Base-by-base conservation (phyloP, 2,888 invertebrate species). In the Platycnemis pennipes region DNA sequence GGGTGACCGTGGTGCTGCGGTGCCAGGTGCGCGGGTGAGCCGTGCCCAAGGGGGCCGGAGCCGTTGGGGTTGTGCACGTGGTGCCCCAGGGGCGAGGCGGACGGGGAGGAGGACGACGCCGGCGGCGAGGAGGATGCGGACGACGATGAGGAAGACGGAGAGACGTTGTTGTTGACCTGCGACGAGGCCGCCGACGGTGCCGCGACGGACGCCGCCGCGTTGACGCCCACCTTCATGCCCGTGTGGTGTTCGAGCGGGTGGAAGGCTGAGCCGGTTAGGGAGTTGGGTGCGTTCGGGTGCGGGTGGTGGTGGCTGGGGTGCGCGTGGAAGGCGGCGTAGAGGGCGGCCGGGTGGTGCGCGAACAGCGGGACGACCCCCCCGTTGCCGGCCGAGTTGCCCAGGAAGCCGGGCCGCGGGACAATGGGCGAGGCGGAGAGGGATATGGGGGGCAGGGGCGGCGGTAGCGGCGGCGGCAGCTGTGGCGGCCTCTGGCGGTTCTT, bases 71-170 rank as follows among this genome's bases (percentile, higher is more conserved):
- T 49, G n/a, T 2, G 77, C n/a, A 16, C 49, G 88, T 31, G 88
- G 42, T 89, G 89, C 2, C 56, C 89, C 4, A 89, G 49, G 2
- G 89, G 89, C 19, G 89, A 85, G 77, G 94, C 69, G 94, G 97
- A 0, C 96, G 97, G 0, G 97, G 97, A 95, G 96, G 96, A 96
- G 97, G 96, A 22, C 63, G 96, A 96, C 94, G 95, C 0, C 97
- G 97, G 95, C 97, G 94, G 26, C 94, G 94, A 49, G 94, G 94
- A 69, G 94, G 97, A 0, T 98, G 98, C 77, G 19, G 69, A 53
- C 44, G 88, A 69, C 45, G 87, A 87, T 26, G 94, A 94, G 11
- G 88, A 94, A 77, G 94, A 94, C 49, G 94, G 88, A 37, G 94
- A 77, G 31, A 49, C 69, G 88, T 42, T 69, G 56, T 53, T 63